Percentiles rank a stretch among this genome's conserved stretches.
phyloP scores from a whole-genome alignment of 2,888 invertebrate genomes.

The Unio delphinus region DNA sequence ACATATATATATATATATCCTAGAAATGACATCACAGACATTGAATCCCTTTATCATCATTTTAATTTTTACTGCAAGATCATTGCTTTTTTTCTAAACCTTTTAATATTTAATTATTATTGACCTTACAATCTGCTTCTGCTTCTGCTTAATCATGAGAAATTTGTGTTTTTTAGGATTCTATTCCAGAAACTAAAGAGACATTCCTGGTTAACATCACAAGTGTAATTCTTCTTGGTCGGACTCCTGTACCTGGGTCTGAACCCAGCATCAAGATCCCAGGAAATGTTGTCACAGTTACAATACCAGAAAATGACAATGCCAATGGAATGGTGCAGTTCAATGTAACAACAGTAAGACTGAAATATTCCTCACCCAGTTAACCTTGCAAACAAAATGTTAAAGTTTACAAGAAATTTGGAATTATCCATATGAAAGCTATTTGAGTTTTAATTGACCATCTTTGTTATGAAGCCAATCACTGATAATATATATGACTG shows the following conservation, averaged over 20 bases:
- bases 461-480: too few relatives aligned
- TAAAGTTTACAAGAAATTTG: too few relatives aligned
- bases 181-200: slow-evolving; percentile 66
- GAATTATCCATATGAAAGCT: too few relatives aligned
- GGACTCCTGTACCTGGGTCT: slow-evolving; percentile 37
- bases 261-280: slow-evolving; percentile 61
- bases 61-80: too few relatives aligned
- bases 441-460: too few relatives aligned
- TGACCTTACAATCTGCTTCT: not conserved
- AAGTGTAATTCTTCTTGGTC: slow-evolving; percentile 50
- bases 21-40: too few relatives aligned
- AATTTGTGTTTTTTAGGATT: slow-evolving; percentile 48
- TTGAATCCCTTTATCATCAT: too few relatives aligned
- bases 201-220: slow-evolving; percentile 66
- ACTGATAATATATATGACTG: too few relatives aligned
- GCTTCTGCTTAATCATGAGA: not conserved
- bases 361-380: not conserved
- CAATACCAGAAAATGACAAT: slow-evolving; percentile 67
- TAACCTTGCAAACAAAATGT: not conserved
- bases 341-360: slow-evolving; percentile 62
- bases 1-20: too few relatives aligned
- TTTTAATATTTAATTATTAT: too few relatives aligned
- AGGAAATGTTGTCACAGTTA: slow-evolving; percentile 53
- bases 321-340: slow-evolving; percentile 66
- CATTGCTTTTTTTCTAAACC: too few relatives aligned